Conservation (phyloP, 1,140 invertebrate genomes). For the Eumeta japonica region DNA sequence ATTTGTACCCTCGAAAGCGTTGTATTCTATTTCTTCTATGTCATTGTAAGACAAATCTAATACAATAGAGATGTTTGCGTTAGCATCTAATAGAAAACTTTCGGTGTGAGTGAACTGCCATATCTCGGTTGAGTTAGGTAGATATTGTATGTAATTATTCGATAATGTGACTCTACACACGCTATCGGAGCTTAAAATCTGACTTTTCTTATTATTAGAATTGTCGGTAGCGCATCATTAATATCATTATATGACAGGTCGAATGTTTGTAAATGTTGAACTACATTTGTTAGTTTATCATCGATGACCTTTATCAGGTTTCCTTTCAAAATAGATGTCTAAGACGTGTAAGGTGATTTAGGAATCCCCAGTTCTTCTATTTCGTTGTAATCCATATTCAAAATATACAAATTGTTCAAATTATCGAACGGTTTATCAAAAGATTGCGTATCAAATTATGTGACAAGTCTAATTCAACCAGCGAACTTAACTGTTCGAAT, state of each 20-base stretch:
- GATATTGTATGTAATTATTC: slow-evolving; percentile 25
- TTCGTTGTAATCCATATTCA: slow-evolving; percentile 33
- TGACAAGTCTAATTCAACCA: slow-evolving; percentile 37
- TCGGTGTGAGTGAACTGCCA: no score
- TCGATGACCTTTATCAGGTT: slow-evolving; percentile 36
- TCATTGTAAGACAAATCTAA: slow-evolving; percentile 33
- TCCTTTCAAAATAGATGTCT: slow-evolving; percentile 31
- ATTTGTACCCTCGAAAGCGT: slow-evolving; percentile 30
- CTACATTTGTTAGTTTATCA: slow-evolving; percentile 29
- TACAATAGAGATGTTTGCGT: slow-evolving; percentile 13
- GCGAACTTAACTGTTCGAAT: slow-evolving; percentile 27
- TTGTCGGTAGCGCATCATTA: slow-evolving; percentile 20
- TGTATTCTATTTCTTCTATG: slow-evolving; percentile 32
- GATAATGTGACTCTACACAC: slow-evolving; percentile 36
- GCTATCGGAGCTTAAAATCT: slow-evolving; percentile 27
- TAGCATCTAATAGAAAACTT: slow-evolving; percentile 13
- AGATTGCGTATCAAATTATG: slow-evolving; percentile 30
- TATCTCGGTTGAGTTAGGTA: slow-evolving; percentile 25
- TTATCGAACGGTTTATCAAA: slow-evolving; percentile 34
- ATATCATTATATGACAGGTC: slow-evolving; percentile 38
- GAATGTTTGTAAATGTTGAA: slow-evolving; percentile 38
- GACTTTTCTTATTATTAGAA: slow-evolving; percentile 39
- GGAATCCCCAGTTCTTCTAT: slow-evolving; percentile 38
- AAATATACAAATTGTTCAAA: slow-evolving; percentile 26
- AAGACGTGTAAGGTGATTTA: slow-evolving; percentile 31